phyloP scores from a whole-genome alignment of 2,888 invertebrate species.

The Spisula subtruncata region DNA sequence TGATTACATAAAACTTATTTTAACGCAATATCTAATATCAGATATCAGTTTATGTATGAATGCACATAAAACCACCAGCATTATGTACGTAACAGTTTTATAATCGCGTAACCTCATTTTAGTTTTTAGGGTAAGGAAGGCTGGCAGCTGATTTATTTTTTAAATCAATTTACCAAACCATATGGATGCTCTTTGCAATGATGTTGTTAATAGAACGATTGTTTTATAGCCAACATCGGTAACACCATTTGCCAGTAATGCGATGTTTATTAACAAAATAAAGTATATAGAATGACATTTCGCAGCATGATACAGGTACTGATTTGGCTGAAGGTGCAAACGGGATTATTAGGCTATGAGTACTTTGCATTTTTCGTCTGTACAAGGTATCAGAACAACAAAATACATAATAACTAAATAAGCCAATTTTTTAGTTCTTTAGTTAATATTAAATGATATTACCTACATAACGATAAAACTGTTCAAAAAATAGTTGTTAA shows the following conservation, averaged over 20 bases:
- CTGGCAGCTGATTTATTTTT: no score
- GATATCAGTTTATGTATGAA: neutral
- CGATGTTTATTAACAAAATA: no score
- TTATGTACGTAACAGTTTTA: neutral
- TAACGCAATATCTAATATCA: neutral
- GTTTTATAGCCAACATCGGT: no score
- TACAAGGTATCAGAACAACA: neutral
- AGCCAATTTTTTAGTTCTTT: neutral
- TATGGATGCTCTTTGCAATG: no score
- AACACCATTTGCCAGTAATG: no score
- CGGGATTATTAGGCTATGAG: no score
- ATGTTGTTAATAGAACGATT: no score
- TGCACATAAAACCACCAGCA: neutral
- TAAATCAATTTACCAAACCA: no score
- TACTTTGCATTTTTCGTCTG: no score
- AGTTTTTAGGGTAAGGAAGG: neutral
- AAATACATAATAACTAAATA: neutral
- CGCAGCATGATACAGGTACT: no score
- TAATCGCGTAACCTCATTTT: neutral
- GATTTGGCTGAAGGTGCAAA: no score
- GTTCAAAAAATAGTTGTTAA: neutral
- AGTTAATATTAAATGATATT: neutral
- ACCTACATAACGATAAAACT: neutral
- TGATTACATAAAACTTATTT: neutral
- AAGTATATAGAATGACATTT: no score